Percentiles rank a stretch among this genome's conserved stretches.
Conservation (phyloP, 2,888 invertebrate species). For the Acheta domesticus region DNA sequence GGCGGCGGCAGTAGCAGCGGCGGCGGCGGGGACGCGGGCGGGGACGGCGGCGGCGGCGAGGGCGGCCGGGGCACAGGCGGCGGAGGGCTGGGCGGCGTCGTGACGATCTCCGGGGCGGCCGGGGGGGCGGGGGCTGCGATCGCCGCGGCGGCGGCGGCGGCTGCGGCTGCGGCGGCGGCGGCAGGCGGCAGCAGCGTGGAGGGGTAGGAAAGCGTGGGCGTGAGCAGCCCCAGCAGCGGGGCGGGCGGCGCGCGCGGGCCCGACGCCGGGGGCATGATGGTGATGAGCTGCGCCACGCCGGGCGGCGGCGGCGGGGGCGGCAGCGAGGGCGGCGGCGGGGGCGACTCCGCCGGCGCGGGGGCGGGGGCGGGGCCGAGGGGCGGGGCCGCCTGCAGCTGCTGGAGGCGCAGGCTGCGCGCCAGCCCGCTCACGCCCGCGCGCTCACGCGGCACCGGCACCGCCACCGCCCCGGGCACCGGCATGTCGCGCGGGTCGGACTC, state of each 20-base stretch:
- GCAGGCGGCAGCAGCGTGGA: too few relatives aligned
- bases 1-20: background rate
- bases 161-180: too few relatives aligned
- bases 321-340: background rate
- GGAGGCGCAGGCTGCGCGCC: background rate
- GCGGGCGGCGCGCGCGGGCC: background rate
- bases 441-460: background rate
- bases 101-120: too few relatives aligned
- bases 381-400: background rate
- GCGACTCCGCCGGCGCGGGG: background rate
- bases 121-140: too few relatives aligned
- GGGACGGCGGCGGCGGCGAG: background rate
- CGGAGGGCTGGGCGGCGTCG: too few relatives aligned
- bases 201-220: too few relatives aligned
- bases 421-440: background rate
- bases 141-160: too few relatives aligned
- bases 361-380: background rate
- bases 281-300: slow-evolving; percentile 3
- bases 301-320: background rate
- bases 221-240: too few relatives aligned
- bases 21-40: background rate
- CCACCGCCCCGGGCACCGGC: too few relatives aligned
- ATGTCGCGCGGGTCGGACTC: background rate
- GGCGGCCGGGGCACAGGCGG: background rate
- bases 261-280: background rate